Percentiles rank a stretch among this genome's conserved stretches.
Evolutionary conservation across 2,888 invertebrate species (phyloP).

Genomic region (Willowsia nigromaculata): DNA sequence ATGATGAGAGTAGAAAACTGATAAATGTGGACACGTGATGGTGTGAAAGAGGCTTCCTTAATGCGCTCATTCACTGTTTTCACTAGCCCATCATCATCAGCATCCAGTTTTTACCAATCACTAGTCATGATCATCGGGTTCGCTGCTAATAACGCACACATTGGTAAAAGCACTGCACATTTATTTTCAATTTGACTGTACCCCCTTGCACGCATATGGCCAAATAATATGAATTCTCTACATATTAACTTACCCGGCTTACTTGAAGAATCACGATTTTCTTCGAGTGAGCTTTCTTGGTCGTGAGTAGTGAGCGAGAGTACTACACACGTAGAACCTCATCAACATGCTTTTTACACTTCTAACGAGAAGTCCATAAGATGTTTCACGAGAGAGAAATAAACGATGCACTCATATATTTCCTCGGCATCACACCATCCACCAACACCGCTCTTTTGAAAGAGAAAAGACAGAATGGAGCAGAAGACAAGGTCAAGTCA

Average conservation of each 20-base stretch:
- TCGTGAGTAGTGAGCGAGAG: constrained; percentile 48
- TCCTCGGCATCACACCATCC: constrained; percentile 55
- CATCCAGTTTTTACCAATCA: constrained; percentile 14
- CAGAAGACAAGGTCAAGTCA: constrained; percentile 72
- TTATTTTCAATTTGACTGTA: constrained; percentile 32
- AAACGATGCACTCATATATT: constrained; percentile 28
- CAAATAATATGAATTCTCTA: constrained; percentile 1
- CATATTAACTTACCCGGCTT: constrained; percentile 37
- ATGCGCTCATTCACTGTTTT: constrained; percentile 58
- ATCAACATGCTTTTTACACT: constrained; percentile 28
- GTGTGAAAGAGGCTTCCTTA: constrained; percentile 60
- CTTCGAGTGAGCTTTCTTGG: not conserved
- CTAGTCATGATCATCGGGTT: not conserved
- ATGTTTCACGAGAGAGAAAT: not conserved
- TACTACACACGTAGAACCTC: constrained; percentile 33
- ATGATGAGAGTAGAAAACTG: constrained; percentile 42
- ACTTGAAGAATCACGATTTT: constrained; percentile 60
- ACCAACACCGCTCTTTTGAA: constrained; percentile 19
- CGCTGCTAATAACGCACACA: constrained; percentile 25
- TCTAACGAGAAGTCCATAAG: not conserved
- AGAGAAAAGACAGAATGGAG: constrained; percentile 60
- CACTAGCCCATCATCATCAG: constrained; percentile 43
- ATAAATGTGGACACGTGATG: constrained; percentile 73
- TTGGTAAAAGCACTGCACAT: not conserved
- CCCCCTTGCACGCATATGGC: constrained; percentile 58